Percentiles rank a stretch among this genome's conserved stretches.
Conservation (phyloP, 2,113 vertebrate genomes). For the Coptodon rendalli region DNA sequence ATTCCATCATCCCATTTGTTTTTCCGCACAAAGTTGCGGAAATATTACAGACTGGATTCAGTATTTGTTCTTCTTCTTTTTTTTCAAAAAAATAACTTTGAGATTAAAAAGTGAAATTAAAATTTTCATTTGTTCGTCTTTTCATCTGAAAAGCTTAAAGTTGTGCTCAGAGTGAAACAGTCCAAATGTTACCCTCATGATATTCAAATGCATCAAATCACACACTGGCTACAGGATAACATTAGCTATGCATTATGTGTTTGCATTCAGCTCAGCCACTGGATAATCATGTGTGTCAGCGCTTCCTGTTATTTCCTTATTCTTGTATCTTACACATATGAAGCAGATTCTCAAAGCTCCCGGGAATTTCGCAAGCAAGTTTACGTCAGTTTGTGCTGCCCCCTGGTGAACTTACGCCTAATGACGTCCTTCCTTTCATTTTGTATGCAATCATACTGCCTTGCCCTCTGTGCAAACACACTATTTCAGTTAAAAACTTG, state of each 20-base stretch:
- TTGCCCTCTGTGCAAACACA: not conserved
- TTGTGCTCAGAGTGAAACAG: not conserved
- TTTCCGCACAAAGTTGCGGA: not conserved
- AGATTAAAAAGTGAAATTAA: not conserved
- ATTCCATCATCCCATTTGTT: not conserved
- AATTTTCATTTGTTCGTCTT: fast-evolving
- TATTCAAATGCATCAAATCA: not conserved
- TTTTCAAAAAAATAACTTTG: fast-evolving
- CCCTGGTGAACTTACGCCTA: not conserved
- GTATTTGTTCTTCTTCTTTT: not conserved
- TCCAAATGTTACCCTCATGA: not conserved
- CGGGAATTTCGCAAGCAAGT: fast-evolving
- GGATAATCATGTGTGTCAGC: not conserved
- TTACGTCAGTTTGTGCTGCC: not conserved
- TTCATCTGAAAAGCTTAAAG: not conserved
- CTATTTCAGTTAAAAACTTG: not conserved
- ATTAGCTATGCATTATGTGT: not conserved
- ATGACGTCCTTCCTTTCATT: not conserved
- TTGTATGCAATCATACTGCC: fast-evolving
- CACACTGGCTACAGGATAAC: not conserved
- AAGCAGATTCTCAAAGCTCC: not conserved
- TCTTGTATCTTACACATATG: not conserved
- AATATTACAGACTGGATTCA: not conserved
- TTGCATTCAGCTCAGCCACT: not conserved
- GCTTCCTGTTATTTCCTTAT: not conserved